Base-by-base conservation (phyloP, 1,140 invertebrate species). In the Cyphomyrmex costatus region DNA sequence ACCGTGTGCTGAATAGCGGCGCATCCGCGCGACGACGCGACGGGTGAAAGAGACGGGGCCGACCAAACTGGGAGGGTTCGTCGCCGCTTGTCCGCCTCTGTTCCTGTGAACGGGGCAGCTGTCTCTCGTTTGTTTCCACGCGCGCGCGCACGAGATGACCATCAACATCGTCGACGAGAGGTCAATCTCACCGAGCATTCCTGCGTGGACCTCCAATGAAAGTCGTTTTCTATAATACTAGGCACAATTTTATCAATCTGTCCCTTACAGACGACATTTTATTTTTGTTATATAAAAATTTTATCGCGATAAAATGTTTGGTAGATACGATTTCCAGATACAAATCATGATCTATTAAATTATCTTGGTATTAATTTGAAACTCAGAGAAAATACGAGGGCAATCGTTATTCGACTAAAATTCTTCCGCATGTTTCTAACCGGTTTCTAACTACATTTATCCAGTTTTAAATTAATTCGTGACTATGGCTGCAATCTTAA, bases 91-190 rank as follows among this genome's bases (percentile, higher is more conserved):
- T 49, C 33, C 60, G 60, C 36, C 58, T 85, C 42, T 68, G 36
- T 85, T 79, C 46, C 84, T 68, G 19, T 33, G 58, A 73, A 73
- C 79, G 27, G 36, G 53, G 68, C 79, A 83, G 79, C 79, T 83
- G 79, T 85, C 76, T 80, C 79, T 5, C 49, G 33, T 86, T 70
- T 86, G 36, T 68, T 68, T 83, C 86, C 42, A 74, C 68, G 65
- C 71, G 86, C 58, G 58, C 70, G 46, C 1, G 36, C 71, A 27
- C 71, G 46, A 85, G 82, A 85, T 78, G 82, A 85, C 73, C 80
- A 56, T n/a, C 70, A 21, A 46, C 51, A 21, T 53, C 53, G 68
- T 14, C 71, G 71, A 24, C 58, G 58, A 77, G 71, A 77, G 73
- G 51, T 53, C 84, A 78, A n/a, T 24, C 27, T 53, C n/a, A 27